A percentile compares a stretch with the other conserved stretches of the same genome.
phyloP scores from a whole-genome alignment of 2,113 vertebrate species.

The Chamaetylas fuelleborni region DNA sequence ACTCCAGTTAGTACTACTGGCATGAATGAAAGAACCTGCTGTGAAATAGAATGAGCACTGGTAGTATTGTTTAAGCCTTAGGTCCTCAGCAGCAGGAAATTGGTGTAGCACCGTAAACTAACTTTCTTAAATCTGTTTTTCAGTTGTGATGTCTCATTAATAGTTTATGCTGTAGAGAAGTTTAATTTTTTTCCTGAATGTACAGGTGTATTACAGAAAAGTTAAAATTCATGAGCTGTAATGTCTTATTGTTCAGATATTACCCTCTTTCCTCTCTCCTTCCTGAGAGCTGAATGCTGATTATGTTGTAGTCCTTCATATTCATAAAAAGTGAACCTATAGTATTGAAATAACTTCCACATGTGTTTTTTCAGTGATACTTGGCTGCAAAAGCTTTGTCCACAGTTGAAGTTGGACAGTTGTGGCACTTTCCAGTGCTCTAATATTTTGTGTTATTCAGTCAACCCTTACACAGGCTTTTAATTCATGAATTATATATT shows the following conservation, averaged over 20 bases:
- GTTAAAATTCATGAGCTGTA: not conserved
- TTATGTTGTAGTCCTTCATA: not conserved
- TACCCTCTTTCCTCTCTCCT: not conserved
- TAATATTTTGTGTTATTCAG: not conserved
- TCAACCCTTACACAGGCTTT: not conserved
- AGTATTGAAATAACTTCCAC: not conserved
- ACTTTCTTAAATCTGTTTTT: not conserved
- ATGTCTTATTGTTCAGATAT: not conserved
- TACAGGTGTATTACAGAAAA: not conserved
- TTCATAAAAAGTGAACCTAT: not conserved
- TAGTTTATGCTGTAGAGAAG: not conserved
- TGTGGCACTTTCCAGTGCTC: not conserved
- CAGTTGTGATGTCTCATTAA: not conserved
- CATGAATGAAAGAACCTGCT: not conserved
- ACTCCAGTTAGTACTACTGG: not conserved
- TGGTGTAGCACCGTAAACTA: not conserved
- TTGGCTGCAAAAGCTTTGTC: not conserved
- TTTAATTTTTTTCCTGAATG: not conserved
- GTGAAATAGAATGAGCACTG: not conserved
- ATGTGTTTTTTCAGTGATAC: not conserved
- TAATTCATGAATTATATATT: not conserved
- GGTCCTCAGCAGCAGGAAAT: not conserved
- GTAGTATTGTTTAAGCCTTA: not conserved
- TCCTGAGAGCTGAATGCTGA: not conserved
- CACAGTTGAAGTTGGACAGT: not conserved